These are phyloP conservation scores for Anastrepha obliqua DNA, from an alignment of 1,140 invertebrate genomes.

Conservation along the genomic window DNA sequence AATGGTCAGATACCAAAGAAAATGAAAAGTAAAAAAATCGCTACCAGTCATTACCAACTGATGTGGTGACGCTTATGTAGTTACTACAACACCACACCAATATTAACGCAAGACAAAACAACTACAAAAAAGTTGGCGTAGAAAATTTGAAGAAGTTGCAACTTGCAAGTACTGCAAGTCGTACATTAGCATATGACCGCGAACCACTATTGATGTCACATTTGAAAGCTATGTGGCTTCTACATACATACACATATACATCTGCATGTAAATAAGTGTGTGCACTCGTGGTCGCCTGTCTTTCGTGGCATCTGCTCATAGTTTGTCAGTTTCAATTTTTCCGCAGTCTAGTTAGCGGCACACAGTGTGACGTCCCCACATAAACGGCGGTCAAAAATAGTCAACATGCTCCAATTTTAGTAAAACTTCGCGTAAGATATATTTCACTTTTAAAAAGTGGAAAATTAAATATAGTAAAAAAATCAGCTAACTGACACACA, in stretches of 20 bases:
- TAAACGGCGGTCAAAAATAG: no score
- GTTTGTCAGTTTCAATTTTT: neutral
- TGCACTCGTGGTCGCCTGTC: neutral
- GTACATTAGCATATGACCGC: conserved; percentile 39
- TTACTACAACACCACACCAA: neutral
- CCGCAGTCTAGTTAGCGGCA: neutral
- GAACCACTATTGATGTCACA: conserved; percentile 32
- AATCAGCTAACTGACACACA: no score
- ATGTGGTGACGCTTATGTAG: neutral
- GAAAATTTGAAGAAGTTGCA: conserved; percentile 38
- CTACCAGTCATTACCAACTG: neutral
- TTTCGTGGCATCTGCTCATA: neutral
- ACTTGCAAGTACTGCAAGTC: conserved; percentile 19
- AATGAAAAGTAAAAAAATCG: neutral
- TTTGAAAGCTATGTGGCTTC: neutral
- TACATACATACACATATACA: neutral
- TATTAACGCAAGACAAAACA: neutral
- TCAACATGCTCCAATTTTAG: no score
- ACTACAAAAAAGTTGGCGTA: neutral
- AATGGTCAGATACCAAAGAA: neutral
- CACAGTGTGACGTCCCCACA: no score
- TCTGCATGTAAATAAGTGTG: neutral
- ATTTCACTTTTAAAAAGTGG: no score
- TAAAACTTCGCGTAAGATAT: no score
- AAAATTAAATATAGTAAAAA: no score